These are phyloP conservation scores for Plectropomus leopardus DNA, from an alignment of 2,113 vertebrate species.

Conservation along the genomic window DNA sequence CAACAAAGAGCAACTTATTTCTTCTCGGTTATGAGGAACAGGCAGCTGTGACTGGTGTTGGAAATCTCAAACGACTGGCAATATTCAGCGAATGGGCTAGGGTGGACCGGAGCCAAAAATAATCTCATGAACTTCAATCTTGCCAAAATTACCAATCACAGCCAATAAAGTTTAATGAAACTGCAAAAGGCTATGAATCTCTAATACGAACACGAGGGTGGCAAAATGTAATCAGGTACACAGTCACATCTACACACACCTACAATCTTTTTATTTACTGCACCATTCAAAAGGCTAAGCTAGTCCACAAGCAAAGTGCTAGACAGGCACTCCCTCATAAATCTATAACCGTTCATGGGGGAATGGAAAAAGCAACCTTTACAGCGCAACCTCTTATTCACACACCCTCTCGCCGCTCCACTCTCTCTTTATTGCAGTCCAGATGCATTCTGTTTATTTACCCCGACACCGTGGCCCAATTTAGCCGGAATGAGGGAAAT, in stretches of 20 bases:
- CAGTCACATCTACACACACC: neutral
- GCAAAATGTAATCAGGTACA: neutral
- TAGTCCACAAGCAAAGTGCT: slow-evolving; percentile 49
- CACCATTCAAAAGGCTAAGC: slow-evolving; percentile 44
- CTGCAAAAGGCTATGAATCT: slow-evolving; percentile 26
- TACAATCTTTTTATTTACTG: slow-evolving; percentile 56
- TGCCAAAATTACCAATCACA: slow-evolving; percentile 22
- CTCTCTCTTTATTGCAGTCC: slow-evolving; percentile 60
- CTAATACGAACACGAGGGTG: neutral
- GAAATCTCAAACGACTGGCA: slow-evolving; percentile 22
- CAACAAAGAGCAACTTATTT: slow-evolving; percentile 19
- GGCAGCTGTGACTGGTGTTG: slow-evolving; percentile 21
- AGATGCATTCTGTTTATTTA: slow-evolving; percentile 73
- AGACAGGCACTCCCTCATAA: slow-evolving; percentile 58
- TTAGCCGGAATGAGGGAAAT: slow-evolving; percentile 75
- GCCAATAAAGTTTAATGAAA: slow-evolving; percentile 23
- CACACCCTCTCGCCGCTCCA: slow-evolving; percentile 26
- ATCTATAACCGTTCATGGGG: slow-evolving; percentile 58
- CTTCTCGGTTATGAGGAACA: slow-evolving; percentile 9
- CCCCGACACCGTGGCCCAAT: slow-evolving; percentile 66
- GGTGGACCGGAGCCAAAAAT: slow-evolving; percentile 10
- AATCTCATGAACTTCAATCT: slow-evolving; percentile 2
- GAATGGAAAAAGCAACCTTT: slow-evolving; percentile 54
- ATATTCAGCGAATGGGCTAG: slow-evolving; percentile 12
- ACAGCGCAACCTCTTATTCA: slow-evolving; percentile 53